Evolutionary conservation across 2,888 invertebrate genomes (phyloP), one percentile per base, ranked within the genome.

Genomic region (Elegia similella): DNA sequence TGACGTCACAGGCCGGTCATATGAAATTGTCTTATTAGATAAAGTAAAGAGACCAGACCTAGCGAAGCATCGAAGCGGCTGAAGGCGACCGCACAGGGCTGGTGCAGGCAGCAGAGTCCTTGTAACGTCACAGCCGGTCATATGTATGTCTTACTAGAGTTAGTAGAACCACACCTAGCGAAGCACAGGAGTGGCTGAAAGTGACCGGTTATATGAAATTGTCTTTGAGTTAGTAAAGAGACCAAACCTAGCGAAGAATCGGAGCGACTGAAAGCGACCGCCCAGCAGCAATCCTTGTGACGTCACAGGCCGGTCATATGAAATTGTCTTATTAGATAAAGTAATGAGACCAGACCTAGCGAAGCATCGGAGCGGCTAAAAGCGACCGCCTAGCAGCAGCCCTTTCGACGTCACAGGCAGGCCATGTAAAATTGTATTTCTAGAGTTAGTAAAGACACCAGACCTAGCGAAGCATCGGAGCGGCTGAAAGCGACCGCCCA

Each of bases 201-300:
- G 32, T 6, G 78, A n/a, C 95, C 95, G 52, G 95, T n/a, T n/a
- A n/a, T n/a, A n/a, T n/a, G n/a, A n/a, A n/a, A n/a, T 23, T 23
- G 23, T 23, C 5, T 23, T 43, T 7, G n/a, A n/a, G 42, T 1
- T 3, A 15, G 7, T 7, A 12, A 1, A 30, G 32, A 3, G 42
- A 71, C n/a, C 80, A 66, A n/a, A 89, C 92, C 92, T 57, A 93
- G 83, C 63, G 95, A 95, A 75, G 95, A 94, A 76, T 96, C 96
- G 47, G 94, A 94, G 54, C 95, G 93, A 13, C 94, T 94, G 84
- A 96, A 96, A 43, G 95, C 95, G 67, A 96, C 95, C 23, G 95
- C 95, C 96, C 96, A 96, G 80, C 94, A 93, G 84, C 96, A 95
- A 82, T 96, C 96, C 83, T 96, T 96, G 95, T 95, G 73, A 96